Base-by-base conservation (phyloP, 2,888 invertebrate species). In the Chironomus riparius region DNA sequence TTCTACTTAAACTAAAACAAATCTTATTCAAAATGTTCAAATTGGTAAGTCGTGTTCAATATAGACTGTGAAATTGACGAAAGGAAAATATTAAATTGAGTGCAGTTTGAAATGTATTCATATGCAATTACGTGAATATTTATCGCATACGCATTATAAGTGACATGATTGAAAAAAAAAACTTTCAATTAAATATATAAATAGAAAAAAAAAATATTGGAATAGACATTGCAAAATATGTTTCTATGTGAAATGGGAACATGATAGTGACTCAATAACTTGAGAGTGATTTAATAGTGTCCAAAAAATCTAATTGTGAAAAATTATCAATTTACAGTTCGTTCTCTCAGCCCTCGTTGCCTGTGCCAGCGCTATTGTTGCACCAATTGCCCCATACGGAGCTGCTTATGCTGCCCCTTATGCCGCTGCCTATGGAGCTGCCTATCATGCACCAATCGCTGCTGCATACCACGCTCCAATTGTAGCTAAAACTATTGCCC, bases 321-420 rank as follows among this genome's bases (percentile, higher is more conserved):
- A n/a, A 28, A 47, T 22, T 72, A 47, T 28, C 12, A 10, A 28
- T 68, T 5, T 18, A 18, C 47, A 74, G 74, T 61, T 74, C 74
- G 74, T 74, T 74, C 74, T 74, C 74, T 74, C 74, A 65, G 74
- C 74, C 28, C 38, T 74, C 74, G 24, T 74, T 68, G 74, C 74
- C 47, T 47, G 47, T 24, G 74, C 74, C 2, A 48, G 48, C 12
- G 74, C 74, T 3, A 22, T 74, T 13, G 50, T 50, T 21, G 21
- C 73, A 4, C 73, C 73, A 47, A 22, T 65, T 24, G 65, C 28
- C n/a, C 50, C 18, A 50, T 72, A 72, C 61, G 72, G 24, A 4
- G 68, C 56, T 5, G 15, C 68, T 2, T 69, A 69, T 38, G 50
- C n/a, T n/a, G 38, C 38, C 38, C 38, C 7, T 10, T 38, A n/a